Conservation (phyloP, 1,140 invertebrate species). For the Tribolium castaneum region DNA sequence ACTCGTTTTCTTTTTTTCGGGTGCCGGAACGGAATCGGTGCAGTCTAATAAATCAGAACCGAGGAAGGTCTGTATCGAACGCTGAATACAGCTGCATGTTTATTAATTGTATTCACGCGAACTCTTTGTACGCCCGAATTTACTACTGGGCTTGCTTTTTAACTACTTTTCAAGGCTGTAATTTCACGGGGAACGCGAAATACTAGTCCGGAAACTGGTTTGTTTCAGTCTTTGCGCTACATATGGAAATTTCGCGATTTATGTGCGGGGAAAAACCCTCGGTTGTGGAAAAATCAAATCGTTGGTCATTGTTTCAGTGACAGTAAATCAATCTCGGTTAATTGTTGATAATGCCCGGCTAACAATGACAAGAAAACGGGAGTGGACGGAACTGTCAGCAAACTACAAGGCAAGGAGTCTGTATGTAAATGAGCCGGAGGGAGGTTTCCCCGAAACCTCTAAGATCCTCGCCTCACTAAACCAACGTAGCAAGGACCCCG, state of each 20-base stretch:
- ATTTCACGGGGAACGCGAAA: slow-evolving; percentile 13
- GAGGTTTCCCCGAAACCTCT: slow-evolving; percentile 34
- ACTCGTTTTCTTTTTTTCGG: slow-evolving; percentile 50
- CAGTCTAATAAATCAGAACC: slow-evolving; percentile 57
- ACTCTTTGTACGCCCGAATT: slow-evolving; percentile 39
- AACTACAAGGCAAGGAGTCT: slow-evolving; percentile 36
- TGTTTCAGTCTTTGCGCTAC: not conserved
- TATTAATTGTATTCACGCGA: slow-evolving; percentile 58
- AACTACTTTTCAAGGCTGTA: slow-evolving; percentile 25
- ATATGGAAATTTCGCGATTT: not conserved
- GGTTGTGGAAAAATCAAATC: not conserved
- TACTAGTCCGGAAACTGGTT: slow-evolving; percentile 4
- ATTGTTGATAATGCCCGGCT: slow-evolving; percentile 42
- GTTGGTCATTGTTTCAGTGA: slow-evolving; percentile 24
- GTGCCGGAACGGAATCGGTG: slow-evolving; percentile 53
- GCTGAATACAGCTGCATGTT: slow-evolving; percentile 51
- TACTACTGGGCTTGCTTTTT: slow-evolving; percentile 34
- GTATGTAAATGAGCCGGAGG: slow-evolving; percentile 42
- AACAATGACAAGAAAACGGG: slow-evolving; percentile 43
- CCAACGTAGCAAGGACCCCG: slow-evolving; percentile 33
- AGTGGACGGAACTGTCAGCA: slow-evolving; percentile 39
- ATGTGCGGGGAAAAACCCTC: not conserved
- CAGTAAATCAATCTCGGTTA: slow-evolving; percentile 40
- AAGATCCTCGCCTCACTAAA: slow-evolving; percentile 36
- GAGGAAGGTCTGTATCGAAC: slow-evolving; percentile 53